Base-by-base conservation (phyloP, 2,797 vertebrate species). In the Caiman crocodilus region DNA sequence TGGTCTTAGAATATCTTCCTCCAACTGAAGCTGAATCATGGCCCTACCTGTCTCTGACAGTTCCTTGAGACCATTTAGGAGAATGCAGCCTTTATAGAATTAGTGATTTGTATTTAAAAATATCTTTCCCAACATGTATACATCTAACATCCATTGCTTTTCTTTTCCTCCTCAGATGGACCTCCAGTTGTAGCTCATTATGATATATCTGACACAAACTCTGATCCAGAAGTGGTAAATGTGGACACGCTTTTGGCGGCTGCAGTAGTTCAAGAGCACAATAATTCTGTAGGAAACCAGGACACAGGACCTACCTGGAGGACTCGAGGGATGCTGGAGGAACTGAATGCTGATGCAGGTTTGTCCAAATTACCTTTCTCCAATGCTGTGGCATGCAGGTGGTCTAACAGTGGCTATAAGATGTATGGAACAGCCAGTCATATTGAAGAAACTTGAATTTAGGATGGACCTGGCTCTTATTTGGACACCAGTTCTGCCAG, bases 131-230 rank as follows among this genome's bases (percentile, higher is more conserved):
- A 32, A 50, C 76, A 25, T 90, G 64, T 76, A 63, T 84, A 59
- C 56, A 88, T 96, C 92, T 97, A 84, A 97, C 79, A 85, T 8
- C 1, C 21, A 11, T 89, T 84, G 63, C 18, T 92, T 97, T 96
- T 96, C 83, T 97, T 95, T 78, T 94, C 95, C 98, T 97, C 97
- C 98, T 98, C 99, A 99, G 99, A 99, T 98, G 99, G 99, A 97
- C 99, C 99, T 96, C 98, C 99, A 42, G 97, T 99, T 97, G 98
- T 99, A 97, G 98, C 98, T 98, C 99, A 99, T 98, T 99, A 99
- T 97, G 99, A 99, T 98, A 98, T 99, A 98, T 99, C 99, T 97
- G 99, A 99, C 98, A 99, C 99, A 97, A 99, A 99, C 98, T 99
- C 99, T 96, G 99, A 99, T 97, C 98, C 98, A 93, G 99, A 99